phyloP scores from a whole-genome alignment of 2,797 vertebrate genomes.

The Acipenser transmontanus region DNA sequence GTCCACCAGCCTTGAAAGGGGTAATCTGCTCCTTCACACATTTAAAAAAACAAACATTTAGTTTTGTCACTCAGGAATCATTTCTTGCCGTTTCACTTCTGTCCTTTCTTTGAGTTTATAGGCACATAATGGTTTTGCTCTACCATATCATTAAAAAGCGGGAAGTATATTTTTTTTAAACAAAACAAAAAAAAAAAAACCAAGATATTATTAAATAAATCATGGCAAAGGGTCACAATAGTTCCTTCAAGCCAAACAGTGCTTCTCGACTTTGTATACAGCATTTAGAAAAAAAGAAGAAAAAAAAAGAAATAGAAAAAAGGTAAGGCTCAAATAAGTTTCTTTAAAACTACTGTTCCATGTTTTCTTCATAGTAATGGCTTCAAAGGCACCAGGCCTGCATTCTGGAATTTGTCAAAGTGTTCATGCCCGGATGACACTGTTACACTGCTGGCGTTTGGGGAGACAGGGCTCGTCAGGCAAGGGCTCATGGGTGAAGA shows the following conservation, averaged over 20 bases:
- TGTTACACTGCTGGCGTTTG: slow-evolving; percentile 68
- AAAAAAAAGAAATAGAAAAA: slow-evolving; percentile 18
- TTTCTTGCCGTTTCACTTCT: too few species aligned
- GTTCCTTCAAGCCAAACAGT: slow-evolving; percentile 55
- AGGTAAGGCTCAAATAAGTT: slow-evolving; percentile 30
- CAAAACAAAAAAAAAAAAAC: slow-evolving; percentile 60
- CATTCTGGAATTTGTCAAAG: slow-evolving; percentile 3
- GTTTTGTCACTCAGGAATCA: too few species aligned
- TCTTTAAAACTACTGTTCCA: background rate
- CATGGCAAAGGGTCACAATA: slow-evolving; percentile 39
- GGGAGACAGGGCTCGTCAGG: slow-evolving; percentile 82
- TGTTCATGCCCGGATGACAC: slow-evolving; percentile 72
- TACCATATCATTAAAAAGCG: background rate
- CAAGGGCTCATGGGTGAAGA: slow-evolving; percentile 88
- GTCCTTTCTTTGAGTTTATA: background rate
- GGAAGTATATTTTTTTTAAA: background rate
- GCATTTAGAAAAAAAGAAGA: slow-evolving; percentile 25
- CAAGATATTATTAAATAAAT: slow-evolving; percentile 44
- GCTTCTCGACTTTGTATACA: slow-evolving; percentile 49
- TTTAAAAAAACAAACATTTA: too few species aligned
- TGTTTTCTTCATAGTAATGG: slow-evolving; percentile 19
- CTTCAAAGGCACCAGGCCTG: background rate
- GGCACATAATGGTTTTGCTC: background rate
- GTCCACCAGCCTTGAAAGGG: too few species aligned
- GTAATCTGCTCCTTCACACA: too few species aligned